Evolutionary conservation across 2,888 invertebrate species (phyloP), one percentile per base, ranked within the genome.

Genomic region (Leuctra nigra): DNA sequence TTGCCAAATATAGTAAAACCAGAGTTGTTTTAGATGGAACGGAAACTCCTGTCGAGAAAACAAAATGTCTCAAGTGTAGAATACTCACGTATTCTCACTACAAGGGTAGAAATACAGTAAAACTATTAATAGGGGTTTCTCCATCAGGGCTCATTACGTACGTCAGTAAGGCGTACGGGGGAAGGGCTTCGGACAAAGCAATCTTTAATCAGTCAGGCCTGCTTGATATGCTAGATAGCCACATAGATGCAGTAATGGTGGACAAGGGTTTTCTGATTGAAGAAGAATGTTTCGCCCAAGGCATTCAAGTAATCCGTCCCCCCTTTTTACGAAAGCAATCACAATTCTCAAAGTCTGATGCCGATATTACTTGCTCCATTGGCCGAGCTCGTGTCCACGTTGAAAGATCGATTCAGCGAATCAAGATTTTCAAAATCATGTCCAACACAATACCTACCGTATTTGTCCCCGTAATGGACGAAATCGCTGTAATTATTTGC

Each of bases 261-360:
- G 63, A 65, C 22, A 67, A 64, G 55, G 66, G 63, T 11, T 67
- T 67, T 59, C 56, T 62, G 2, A 61, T 67, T 24, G 64, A 65
- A 29, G 53, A 65, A 52, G 48, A 63, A 25, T 65, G 64, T 50
- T 35, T 29, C 7, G 25, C 58, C 2, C 35, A 53, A n/a, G 25
- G 50, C 4, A 53, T 63, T 2, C 29, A 46, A n/a, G 36, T 63
- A 14, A 50, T 62, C 7, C 59, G 58, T 41, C 63, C 63, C 11
- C 55, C 61, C 3, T 61, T 58, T 52, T 39, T 59, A 6, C 35
- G 47, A 1, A 55, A 60, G 3, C 29, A 57, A n/a, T 33, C 22
- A 52, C 59, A 58, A 56, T 62, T 61, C 16, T 36, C 60, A 0
- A 58, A 60, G 25, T 23, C 2, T 18, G 59, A 61, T 16, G 57